phyloP scores from a whole-genome alignment of 2,113 vertebrate genomes.

The Pseudorectes ferrugineus region DNA sequence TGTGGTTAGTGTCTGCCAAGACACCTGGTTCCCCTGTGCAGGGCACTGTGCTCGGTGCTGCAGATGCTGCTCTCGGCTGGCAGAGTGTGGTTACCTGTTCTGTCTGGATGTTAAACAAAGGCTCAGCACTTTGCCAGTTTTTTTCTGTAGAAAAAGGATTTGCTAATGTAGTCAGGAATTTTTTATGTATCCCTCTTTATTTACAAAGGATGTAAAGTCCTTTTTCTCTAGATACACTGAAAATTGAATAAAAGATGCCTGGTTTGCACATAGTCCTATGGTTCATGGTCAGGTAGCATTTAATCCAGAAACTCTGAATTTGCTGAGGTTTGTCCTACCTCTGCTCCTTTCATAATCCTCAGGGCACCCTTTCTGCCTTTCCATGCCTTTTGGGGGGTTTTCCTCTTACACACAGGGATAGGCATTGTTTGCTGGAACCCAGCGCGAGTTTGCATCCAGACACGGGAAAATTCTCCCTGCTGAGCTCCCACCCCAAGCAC shows the following conservation, averaged over 20 bases:
- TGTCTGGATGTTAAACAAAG: background rate
- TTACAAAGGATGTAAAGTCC: background rate
- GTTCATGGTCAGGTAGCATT: background rate
- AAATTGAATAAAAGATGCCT: background rate
- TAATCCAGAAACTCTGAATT: background rate
- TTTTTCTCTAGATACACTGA: background rate
- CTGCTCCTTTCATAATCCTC: background rate
- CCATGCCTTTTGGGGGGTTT: background rate
- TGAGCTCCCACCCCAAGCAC: background rate
- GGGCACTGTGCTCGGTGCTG: background rate
- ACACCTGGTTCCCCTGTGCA: background rate
- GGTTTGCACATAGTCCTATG: background rate
- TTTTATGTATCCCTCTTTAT: background rate
- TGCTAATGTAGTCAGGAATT: background rate
- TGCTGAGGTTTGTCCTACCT: background rate
- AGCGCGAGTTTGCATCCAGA: background rate
- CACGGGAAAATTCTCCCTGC: rapidly evolving
- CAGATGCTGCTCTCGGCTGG: background rate
- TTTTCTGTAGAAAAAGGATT: background rate
- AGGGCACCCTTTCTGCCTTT: background rate
- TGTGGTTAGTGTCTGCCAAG: background rate
- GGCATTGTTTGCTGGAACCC: background rate
- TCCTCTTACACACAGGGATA: background rate
- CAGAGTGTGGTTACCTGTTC: background rate
- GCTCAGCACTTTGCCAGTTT: background rate